Evolutionary conservation across 2,797 vertebrate genomes (phyloP), one percentile per base, ranked within the genome.

Genomic region (Macropus fuliginosus): DNA sequence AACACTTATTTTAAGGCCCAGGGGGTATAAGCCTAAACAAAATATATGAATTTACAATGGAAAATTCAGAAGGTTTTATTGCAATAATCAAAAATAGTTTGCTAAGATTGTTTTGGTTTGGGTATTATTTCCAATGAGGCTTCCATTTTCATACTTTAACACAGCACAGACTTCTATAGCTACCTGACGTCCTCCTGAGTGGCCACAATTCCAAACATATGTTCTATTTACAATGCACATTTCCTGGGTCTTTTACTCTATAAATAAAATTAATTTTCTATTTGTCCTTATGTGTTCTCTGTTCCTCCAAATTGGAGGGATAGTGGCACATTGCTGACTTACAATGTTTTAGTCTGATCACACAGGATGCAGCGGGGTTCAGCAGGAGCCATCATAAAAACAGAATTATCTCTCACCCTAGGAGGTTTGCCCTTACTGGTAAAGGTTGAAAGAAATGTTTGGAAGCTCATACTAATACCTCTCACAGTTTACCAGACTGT

Each of bases 401-500:
- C 55, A 96, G 91, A 97, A 96, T 96, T 97, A 55, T 96, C 93
- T 97, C 92, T 97, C 94, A 96, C 92, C 11, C 55, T 97, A 34
- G 81, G 91, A 95, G 91, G 40, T 87, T 97, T 93, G 40, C 62
- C 90, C 92, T 97, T 96, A 28, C 92, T 94, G 89, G 94, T 89
- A 95, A 96, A 96, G 91, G 34, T 50, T 91, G 94, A 96, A 95
- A 93, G 90, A 97, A 95, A 96, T 92, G 54, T 46, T 96, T 50
- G 54, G 96, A 97, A 91, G 94, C 91, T 96, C 94, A 95, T 87
- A 93, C 56, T 90, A 90, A 91, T 93, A 87, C 13, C 8, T 16
- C 56, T 97, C 92, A 92, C 56, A 94, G 97, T 96, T 98, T 95
- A 96, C 93, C 56, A 97, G 59, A 59, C 90, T 98, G 96, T 97